Evolutionary conservation across 2,888 invertebrate species (phyloP).

Genomic region (Latheticus oryzae): DNA sequence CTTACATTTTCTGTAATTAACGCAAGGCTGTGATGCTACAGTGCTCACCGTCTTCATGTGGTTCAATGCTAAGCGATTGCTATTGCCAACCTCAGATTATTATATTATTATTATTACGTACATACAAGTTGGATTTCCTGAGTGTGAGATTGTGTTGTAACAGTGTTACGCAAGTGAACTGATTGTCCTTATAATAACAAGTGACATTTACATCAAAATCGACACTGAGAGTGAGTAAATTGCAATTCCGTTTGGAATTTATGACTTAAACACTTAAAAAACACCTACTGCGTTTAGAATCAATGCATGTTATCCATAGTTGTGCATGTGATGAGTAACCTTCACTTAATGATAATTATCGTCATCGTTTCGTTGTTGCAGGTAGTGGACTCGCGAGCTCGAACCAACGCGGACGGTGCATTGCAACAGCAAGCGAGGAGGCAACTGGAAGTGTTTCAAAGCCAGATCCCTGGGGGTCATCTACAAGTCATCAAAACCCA

Average conservation of each 20-base stretch:
- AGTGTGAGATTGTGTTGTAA: constrained; percentile 17
- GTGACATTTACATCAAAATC: constrained; percentile 33
- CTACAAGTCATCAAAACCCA: constrained; percentile 79
- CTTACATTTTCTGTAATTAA: constrained; percentile 56
- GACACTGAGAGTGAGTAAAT: not conserved
- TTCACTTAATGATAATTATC: constrained; percentile 53
- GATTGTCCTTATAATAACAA: constrained; percentile 31
- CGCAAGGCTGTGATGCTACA: constrained; percentile 57
- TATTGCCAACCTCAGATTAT: constrained; percentile 24
- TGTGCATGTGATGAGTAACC: constrained; percentile 52
- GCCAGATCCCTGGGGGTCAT: constrained; percentile 75
- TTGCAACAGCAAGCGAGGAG: constrained; percentile 68
- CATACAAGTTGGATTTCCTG: constrained; percentile 32
- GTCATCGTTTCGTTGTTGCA: constrained; percentile 55
- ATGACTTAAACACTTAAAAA: constrained; percentile 4
- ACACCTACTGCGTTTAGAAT: constrained; percentile 15
- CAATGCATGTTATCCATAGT: constrained; percentile 37
- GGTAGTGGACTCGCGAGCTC: constrained; percentile 69
- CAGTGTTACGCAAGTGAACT: constrained; percentile 26
- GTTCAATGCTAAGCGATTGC: constrained; percentile 42
- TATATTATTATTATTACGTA: constrained; percentile 16
- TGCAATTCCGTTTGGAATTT: constrained; percentile 6
- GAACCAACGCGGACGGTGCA: constrained; percentile 68
- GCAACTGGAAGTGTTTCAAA: constrained; percentile 77
- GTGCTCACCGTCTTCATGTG: constrained; percentile 48